Percentiles rank a stretch among this genome's conserved stretches.
Conservation (phyloP, 2,797 vertebrate genomes). For the Rhabdomys pumilio region DNA sequence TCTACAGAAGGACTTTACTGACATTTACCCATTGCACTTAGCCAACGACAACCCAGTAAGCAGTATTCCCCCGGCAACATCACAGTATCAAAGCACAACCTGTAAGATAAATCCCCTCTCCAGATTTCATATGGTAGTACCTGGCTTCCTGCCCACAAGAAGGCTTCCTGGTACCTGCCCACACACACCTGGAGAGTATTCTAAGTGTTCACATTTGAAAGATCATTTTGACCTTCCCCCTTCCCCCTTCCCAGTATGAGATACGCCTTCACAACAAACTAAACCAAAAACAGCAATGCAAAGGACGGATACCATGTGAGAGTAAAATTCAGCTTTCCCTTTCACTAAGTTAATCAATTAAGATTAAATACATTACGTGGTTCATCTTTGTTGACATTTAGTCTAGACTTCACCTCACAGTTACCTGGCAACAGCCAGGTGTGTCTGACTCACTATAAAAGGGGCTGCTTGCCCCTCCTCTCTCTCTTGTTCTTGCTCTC, state of each 20-base stretch:
- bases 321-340: background rate
- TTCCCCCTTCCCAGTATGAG: background rate
- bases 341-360: background rate
- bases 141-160: background rate
- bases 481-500: no score
- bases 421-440: no score
- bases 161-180: background rate
- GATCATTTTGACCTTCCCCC: background rate
- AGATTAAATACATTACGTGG: background rate
- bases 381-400: background rate
- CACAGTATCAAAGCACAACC: background rate
- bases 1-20: background rate
- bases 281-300: background rate
- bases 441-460: no score
- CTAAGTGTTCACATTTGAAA: background rate
- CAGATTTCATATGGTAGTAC: background rate
- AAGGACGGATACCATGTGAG: background rate
- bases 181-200: background rate
- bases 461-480: no score
- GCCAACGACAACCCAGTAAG: background rate
- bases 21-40: no score
- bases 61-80: background rate
- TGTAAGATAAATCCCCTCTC: background rate
- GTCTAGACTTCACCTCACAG: no score
- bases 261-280: background rate